Evolutionary conservation across 2,888 invertebrate species (phyloP).

Genomic region (Idaea aversata): DNA sequence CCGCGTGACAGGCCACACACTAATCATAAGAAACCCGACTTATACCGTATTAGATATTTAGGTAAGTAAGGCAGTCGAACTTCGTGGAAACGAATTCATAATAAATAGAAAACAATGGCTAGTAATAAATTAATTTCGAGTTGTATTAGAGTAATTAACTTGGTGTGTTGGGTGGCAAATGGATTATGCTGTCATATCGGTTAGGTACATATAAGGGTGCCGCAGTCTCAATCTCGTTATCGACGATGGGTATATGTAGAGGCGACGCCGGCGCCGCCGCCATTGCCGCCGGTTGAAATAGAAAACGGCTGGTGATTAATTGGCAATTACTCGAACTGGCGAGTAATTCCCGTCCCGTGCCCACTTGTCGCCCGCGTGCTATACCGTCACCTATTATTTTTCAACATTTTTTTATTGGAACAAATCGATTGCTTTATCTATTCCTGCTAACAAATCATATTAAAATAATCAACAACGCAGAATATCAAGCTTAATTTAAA

Average conservation of each 20-base stretch:
- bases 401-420: constrained; percentile 32
- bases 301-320: constrained; percentile 78
- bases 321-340: constrained; percentile 74
- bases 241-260: constrained; percentile 20
- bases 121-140: constrained; percentile 22
- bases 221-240: constrained; percentile 64
- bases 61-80: constrained; percentile 24
- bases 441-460: neutral
- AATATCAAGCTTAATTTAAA: neutral
- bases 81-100: constrained; percentile 15
- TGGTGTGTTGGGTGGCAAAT: constrained; percentile 20
- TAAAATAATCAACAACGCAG: neutral
- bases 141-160: constrained; percentile 23
- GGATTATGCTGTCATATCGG: constrained; percentile 33
- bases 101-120: constrained; percentile 12
- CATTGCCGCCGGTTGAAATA: constrained; percentile 59
- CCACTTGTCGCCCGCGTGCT: constrained; percentile 64
- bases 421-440: constrained; percentile 42
- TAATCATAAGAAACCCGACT: constrained; percentile 24
- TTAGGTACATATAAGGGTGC: constrained; percentile 37
- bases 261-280: constrained; percentile 22
- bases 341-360: constrained; percentile 67
- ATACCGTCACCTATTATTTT: constrained; percentile 55
- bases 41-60: constrained; percentile 24
- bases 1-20: constrained; percentile 20